Conservation (phyloP, 2,113 vertebrate species). For the Heptranchias perlo region DNA sequence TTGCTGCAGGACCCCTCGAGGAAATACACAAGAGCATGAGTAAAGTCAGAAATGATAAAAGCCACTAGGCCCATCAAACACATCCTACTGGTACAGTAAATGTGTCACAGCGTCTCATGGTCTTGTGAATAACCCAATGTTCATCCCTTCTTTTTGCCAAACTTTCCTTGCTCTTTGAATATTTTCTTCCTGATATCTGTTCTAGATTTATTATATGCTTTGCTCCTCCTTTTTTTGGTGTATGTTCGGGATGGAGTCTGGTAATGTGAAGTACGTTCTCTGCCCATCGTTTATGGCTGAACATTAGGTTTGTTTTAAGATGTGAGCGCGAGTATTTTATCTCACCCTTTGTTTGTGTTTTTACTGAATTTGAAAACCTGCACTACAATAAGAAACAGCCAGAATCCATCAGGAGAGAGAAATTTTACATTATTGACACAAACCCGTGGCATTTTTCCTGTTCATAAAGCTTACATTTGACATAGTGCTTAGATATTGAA, state of each 20-base stretch:
- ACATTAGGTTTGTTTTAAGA: background rate
- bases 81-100: background rate
- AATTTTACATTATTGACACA: no score
- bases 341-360: background rate
- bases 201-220: background rate
- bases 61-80: background rate
- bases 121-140: background rate
- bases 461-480: conserved; percentile 22
- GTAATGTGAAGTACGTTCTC: background rate
- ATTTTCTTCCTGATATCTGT: background rate
- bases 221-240: background rate
- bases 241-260: background rate
- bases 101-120: background rate
- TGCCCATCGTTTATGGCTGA: background rate
- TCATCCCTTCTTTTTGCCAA: background rate
- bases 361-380: background rate
- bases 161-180: background rate
- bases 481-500: background rate
- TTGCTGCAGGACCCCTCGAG: background rate
- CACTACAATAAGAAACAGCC: background rate
- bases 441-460: background rate
- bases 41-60: background rate
- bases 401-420: background rate
- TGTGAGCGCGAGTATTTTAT: background rate
- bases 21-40: background rate